Evolutionary conservation across 2,888 invertebrate species (phyloP).

Genomic region (Hartigia nigra): DNA sequence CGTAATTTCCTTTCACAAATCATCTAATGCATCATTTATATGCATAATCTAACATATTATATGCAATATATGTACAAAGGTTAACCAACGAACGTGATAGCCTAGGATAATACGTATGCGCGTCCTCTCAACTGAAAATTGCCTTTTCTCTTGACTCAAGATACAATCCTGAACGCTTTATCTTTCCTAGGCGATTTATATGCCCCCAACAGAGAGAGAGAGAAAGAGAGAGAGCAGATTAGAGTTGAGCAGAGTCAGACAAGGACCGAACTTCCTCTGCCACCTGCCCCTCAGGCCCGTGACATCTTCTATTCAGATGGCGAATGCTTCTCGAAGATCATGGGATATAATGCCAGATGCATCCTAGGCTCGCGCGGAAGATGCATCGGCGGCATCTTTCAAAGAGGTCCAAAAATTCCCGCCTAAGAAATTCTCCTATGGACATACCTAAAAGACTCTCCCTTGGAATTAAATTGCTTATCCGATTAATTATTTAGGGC

Average conservation of each 20-base stretch:
- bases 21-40: constrained; percentile 21
- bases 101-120: constrained; percentile 25
- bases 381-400: background rate
- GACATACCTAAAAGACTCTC: background rate
- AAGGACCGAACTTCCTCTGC: background rate
- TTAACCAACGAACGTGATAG: constrained; percentile 21
- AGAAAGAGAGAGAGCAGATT: too few relatives aligned
- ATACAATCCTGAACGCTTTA: constrained; percentile 27
- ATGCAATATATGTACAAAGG: background rate
- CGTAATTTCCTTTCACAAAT: constrained; percentile 35
- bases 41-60: background rate
- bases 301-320: background rate
- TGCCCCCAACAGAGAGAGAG: constrained; percentile 1
- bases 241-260: too few relatives aligned
- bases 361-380: background rate
- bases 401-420: background rate
- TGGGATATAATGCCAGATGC: background rate
- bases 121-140: constrained; percentile 8
- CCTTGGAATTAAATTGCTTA: background rate
- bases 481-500: background rate
- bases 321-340: background rate
- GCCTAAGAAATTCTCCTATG: background rate
- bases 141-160: constrained; percentile 13
- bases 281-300: background rate
- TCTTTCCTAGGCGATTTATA: constrained; percentile 40